Evolutionary conservation across 2,888 invertebrate species (phyloP).

Genomic region (Anthoptus insignis): DNA sequence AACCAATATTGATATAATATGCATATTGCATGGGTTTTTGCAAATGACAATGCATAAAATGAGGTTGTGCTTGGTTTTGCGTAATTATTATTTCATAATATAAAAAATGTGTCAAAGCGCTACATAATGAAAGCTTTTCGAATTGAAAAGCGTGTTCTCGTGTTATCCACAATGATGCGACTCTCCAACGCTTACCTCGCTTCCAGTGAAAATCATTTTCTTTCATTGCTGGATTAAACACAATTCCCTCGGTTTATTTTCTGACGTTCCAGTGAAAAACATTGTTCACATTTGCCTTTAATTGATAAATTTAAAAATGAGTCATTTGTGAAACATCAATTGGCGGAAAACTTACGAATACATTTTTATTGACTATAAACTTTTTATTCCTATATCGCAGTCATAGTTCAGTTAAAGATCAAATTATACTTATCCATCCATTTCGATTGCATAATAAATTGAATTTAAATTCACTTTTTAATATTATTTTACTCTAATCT

Average conservation of each 20-base stretch:
- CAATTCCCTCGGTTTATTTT: not conserved
- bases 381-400: too few species aligned
- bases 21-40: too few species aligned
- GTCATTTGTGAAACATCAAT: not conserved
- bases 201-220: conserved; percentile 4
- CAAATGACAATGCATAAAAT: too few species aligned
- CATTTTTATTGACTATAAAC: too few species aligned
- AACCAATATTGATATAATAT: too few species aligned
- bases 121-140: not conserved
- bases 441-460: too few species aligned
- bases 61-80: not conserved
- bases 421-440: too few species aligned
- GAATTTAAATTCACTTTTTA: too few species aligned
- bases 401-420: too few species aligned
- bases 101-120: not conserved
- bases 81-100: not conserved
- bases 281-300: not conserved
- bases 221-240: conserved; percentile 9
- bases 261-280: not conserved
- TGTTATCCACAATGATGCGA: conserved; percentile 9
- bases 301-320: not conserved
- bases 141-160: conserved; percentile 5
- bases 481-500: too few species aligned
- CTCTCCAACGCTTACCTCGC: not conserved
- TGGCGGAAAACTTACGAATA: too few species aligned